Percentiles rank a stretch among this genome's conserved stretches.
Evolutionary conservation across 2,113 vertebrate species (phyloP).

Genomic region (Pan troglodytes): NHGRI_mPanTro3-v2.1_pri NC_072419.2:61064001-61064500

Average conservation of each 20-base stretch:
- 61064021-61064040: not conserved
- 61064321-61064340: not conserved
- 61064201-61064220: not conserved
- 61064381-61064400: slow-evolving; percentile 15
- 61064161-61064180: not conserved
- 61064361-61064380: not conserved
- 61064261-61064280: slow-evolving; percentile 25
- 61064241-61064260: slow-evolving; percentile 71
- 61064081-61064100: no score
- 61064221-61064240: slow-evolving; percentile 30
- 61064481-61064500: not conserved
- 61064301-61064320: slow-evolving; percentile 38
- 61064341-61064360: slow-evolving; percentile 58
- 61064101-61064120: not conserved
- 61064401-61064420: slow-evolving; percentile 35
- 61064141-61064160: not conserved
- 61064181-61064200: not conserved
- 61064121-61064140: not conserved
- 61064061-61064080: not conserved
- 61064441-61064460: slow-evolving; percentile 40
- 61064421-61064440: slow-evolving; percentile 15
- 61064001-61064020: no score
- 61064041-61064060: not conserved
- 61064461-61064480: not conserved
- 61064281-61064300: slow-evolving; percentile 43